phyloP scores from a whole-genome alignment of 2,113 vertebrate genomes.

The Varanus salvator region DNA sequence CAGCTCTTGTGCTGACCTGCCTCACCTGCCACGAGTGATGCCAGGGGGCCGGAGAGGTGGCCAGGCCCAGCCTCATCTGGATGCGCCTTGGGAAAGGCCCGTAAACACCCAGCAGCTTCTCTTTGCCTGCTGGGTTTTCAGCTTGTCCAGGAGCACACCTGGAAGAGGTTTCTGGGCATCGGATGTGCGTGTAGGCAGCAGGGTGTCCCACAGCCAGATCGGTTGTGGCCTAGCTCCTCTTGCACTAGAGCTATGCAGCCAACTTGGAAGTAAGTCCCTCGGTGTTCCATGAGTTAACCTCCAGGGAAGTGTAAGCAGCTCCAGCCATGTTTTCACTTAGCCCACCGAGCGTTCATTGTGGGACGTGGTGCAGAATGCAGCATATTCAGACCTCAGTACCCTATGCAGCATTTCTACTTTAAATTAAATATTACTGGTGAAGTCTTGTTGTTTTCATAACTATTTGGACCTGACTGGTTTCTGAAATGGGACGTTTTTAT shows the following conservation, averaged over 20 bases:
- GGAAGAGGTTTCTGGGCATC: not conserved
- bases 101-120: too few species aligned
- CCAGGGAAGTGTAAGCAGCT: not conserved
- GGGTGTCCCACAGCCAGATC: too few species aligned
- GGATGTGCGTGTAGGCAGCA: too few species aligned
- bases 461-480: not conserved
- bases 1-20: not conserved
- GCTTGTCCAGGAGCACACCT: not conserved
- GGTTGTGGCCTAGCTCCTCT: not conserved
- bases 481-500: not conserved
- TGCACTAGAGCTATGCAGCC: not conserved
- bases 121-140: too few species aligned
- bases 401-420: not conserved
- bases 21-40: too few species aligned
- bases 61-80: not conserved
- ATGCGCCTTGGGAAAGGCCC: not conserved
- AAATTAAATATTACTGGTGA: not conserved
- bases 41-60: too few species aligned
- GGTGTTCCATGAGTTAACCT: not conserved
- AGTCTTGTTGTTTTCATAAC: not conserved
- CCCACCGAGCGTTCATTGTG: not conserved
- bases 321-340: not conserved
- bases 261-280: not conserved
- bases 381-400: not conserved
- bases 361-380: not conserved